Evolutionary conservation across 2,888 invertebrate genomes (phyloP).

Genomic region (Drosophila mulleri): DNA sequence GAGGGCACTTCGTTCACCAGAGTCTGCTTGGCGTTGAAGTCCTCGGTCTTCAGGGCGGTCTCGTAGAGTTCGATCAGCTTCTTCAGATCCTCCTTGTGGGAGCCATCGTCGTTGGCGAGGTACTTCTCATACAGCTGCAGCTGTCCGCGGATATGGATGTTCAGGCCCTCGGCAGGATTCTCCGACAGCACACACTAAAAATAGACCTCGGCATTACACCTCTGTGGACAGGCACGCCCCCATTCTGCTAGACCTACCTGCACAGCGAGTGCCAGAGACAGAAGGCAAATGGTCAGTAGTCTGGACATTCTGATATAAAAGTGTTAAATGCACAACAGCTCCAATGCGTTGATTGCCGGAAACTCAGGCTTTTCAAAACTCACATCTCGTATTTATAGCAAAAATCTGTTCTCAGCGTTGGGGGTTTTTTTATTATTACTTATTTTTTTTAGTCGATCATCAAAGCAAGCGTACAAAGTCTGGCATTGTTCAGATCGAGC

Average conservation of each 20-base stretch:
- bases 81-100: slow-evolving; percentile 63
- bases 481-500: slow-evolving; percentile 54
- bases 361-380: slow-evolving; percentile 43
- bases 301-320: slow-evolving; percentile 60
- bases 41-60: slow-evolving; percentile 61
- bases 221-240: neutral
- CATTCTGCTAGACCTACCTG: slow-evolving; percentile 58
- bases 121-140: slow-evolving; percentile 64
- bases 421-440: slow-evolving; percentile 41
- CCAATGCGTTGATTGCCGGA: slow-evolving; percentile 52
- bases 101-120: slow-evolving; percentile 56
- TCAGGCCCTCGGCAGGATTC: slow-evolving; percentile 62
- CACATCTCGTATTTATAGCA: slow-evolving; percentile 66
- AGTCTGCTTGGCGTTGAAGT: slow-evolving; percentile 62
- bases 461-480: slow-evolving; percentile 60
- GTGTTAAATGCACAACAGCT: slow-evolving; percentile 35
- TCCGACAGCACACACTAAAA: slow-evolving; percentile 47
- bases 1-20: slow-evolving; percentile 51
- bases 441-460: slow-evolving; percentile 45
- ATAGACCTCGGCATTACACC: neutral
- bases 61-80: slow-evolving; percentile 72
- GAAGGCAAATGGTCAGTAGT: slow-evolving; percentile 58
- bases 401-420: slow-evolving; percentile 54
- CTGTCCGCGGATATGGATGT: slow-evolving; percentile 69
- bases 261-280: slow-evolving; percentile 56